Conservation (phyloP, 2,797 vertebrate species). For the Synaphobranchus kaupii region DNA sequence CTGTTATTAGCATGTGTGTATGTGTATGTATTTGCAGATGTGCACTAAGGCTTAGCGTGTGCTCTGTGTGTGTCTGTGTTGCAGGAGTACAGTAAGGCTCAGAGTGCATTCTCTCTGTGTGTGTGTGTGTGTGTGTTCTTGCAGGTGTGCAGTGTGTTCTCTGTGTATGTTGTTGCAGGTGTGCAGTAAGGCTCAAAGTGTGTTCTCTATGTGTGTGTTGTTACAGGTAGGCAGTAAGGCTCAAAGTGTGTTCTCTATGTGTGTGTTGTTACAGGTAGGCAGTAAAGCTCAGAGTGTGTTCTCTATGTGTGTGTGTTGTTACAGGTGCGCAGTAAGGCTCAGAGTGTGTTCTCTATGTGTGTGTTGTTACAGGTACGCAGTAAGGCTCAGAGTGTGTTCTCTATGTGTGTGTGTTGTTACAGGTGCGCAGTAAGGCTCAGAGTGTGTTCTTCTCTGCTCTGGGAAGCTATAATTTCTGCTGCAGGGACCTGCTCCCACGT, state of each 20-base stretch:
- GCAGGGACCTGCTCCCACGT: slow-evolving; percentile 91
- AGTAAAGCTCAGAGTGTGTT: background rate
- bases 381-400: background rate
- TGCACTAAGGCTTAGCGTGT: background rate
- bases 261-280: background rate
- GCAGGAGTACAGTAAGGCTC: background rate
- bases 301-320: background rate
- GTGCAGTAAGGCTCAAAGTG: background rate
- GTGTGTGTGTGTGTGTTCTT: background rate
- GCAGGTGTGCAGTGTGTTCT: background rate
- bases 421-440: slow-evolving; percentile 96
- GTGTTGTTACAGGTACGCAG: background rate
- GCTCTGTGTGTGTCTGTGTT: background rate
- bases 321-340: background rate
- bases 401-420: slow-evolving; percentile 2
- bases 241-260: background rate
- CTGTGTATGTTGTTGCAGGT: background rate
- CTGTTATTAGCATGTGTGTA: background rate
- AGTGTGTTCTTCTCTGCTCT: slow-evolving; percentile 88
- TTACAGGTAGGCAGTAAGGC: background rate
- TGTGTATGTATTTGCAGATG: background rate
- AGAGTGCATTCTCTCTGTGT: no score
- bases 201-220: background rate
- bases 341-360: background rate
- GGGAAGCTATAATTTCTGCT: slow-evolving; percentile 96